Base-by-base conservation (phyloP, 1,140 invertebrate species). In the Piezodorus guildinii region DNA sequence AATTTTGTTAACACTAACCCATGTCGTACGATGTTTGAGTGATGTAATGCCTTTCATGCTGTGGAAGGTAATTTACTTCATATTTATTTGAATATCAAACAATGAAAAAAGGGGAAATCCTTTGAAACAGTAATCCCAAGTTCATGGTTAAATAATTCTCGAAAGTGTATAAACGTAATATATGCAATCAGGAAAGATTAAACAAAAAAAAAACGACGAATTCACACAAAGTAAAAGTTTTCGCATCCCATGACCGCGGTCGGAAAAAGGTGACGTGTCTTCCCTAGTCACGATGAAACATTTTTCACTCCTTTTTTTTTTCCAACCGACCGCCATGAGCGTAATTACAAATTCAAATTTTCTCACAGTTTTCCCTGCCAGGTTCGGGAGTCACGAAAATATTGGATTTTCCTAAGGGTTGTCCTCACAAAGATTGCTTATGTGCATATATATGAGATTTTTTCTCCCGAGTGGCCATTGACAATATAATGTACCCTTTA, bases 381-480 rank as follows among this genome's bases (percentile, higher is more conserved):
- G n/a, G 10, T n/a, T 17, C n/a, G 46, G 46, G 5, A 49, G 19
- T 17, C 9, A 1, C n/a, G 5, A 17, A 17, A 17, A 49, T 49
- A 49, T 49, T 49, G 46, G 46, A 49, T 49, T 49, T 49, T 49
- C 46, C 46, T 49, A 17, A 49, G 46, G 19, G 46, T 21, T 21
- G 46, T 17, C 4, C n/a, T 17, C 10, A 49, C n/a, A 21, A 49
- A 49, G 46, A 49, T 49, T 19, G 46, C 46, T 49, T 49, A 49
- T 49, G 46, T 49, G 17, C 46, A 49, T 49, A 49, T 21, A 49
- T 49, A 49, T 49, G 46, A 21, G 46, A 49, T 19, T 49, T 49
- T 49, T n/a, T 14, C 46, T n/a, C 46, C 46, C 9, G 10, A 17
- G 16, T 21, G 46, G 46, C 46, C 46, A 49, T 12, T 21, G 46